Conservation (phyloP, 1,140 invertebrate species). For the Drosophila tani region DNA sequence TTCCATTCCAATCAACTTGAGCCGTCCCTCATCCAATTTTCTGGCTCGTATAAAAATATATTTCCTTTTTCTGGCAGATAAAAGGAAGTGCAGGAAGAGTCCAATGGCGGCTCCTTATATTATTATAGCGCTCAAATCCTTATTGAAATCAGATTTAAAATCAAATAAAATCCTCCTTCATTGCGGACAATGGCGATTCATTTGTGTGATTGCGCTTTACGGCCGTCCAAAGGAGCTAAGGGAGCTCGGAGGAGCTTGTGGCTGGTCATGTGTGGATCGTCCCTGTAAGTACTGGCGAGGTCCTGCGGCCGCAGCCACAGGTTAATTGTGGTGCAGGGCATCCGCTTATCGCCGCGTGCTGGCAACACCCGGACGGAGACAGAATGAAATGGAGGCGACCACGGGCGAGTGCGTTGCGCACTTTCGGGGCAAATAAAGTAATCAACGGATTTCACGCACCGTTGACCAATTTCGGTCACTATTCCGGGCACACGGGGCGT, state of each 20-base stretch:
- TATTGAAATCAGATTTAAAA: slow-evolving; percentile 71
- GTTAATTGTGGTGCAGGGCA: slow-evolving; percentile 53
- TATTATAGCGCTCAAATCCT: slow-evolving; percentile 41
- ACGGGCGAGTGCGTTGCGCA: slow-evolving; percentile 41
- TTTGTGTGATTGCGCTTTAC: slow-evolving; percentile 47
- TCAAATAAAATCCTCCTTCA: slow-evolving; percentile 66
- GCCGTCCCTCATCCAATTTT: slow-evolving; percentile 9
- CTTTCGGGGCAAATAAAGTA: slow-evolving; percentile 77
- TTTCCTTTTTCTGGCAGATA: slow-evolving; percentile 48
- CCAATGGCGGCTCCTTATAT: slow-evolving; percentile 7
- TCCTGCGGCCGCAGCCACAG: slow-evolving; percentile 52
- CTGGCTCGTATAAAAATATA: slow-evolving; percentile 49
- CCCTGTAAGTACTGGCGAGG: neutral
- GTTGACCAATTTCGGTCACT: slow-evolving; percentile 54
- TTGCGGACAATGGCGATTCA: slow-evolving; percentile 46
- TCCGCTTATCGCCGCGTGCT: slow-evolving; percentile 57
- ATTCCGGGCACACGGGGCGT: slow-evolving; percentile 49
- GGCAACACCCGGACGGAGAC: slow-evolving; percentile 34
- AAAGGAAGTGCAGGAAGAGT: slow-evolving; percentile 33
- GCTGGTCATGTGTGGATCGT: neutral
- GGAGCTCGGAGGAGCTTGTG: slow-evolving; percentile 27
- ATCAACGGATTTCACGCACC: slow-evolving; percentile 81
- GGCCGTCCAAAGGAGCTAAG: slow-evolving; percentile 26
- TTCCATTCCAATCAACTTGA: slow-evolving; percentile 46
- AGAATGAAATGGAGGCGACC: neutral